Base-by-base conservation (phyloP, 2,797 vertebrate species). In the Melopsittacus undulatus region DNA sequence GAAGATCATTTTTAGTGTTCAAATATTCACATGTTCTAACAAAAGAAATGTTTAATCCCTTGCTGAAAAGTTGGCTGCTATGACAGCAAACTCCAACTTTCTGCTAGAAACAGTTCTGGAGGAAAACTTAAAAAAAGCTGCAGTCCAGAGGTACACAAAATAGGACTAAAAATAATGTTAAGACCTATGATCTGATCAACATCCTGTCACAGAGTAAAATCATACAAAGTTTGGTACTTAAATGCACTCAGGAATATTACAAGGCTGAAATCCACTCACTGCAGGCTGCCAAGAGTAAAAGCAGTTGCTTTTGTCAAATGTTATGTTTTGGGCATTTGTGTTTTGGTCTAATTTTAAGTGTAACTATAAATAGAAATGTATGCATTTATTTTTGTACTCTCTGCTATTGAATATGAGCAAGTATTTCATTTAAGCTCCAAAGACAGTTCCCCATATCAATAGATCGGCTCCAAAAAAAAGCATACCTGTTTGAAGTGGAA, bases 391-490 rank as follows among this genome's bases (percentile, higher is more conserved):
- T 88, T 68, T 59, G 9, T 66, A 36, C 26, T 90, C 21, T 68
- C 43, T 69, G 12, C 40, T 88, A 23, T 24, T 76, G 62, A 86
- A 64, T 87, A 69, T 18, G 38, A 92, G 24, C 19, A 78, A 26
- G 64, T 38, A 69, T 82, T 82, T 92, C 36, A 61, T 91, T 87
- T 85, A 95, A 94, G 38, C 34, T 92, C 26, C 61, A 66, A 63
- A 89, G 75, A n/a, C 27, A 80, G 48, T 36, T 83, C 19, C 45
- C 15, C 0, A 0, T 70, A 42, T 89, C 78, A 83, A 70, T 9
- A 83, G 68, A 90, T 64, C 67, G 90, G 89, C 46, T 87, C 34
- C 19, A 13, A 15, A 40, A 73, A 73, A 56, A 32, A 29, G 1
- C 6, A 1, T 61, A 80, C 70, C n/a, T 88, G 17, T 86, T 87